These are phyloP conservation scores for Anthopleura xanthogrammica DNA, from an alignment of 92 coral and sea anemone genomes.

Conservation along the genomic window DNA sequence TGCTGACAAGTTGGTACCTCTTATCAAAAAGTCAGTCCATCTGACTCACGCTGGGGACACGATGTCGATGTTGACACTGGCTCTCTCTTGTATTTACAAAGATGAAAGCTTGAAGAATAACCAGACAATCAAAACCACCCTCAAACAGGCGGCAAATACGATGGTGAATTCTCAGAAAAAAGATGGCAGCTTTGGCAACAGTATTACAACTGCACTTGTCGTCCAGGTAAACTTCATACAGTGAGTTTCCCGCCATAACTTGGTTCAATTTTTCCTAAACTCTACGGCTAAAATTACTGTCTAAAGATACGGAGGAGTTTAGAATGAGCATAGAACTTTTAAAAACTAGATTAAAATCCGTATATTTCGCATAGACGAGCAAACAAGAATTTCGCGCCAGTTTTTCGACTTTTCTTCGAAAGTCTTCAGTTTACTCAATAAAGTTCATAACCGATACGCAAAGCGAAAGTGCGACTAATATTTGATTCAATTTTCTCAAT, in stretches of 20 bases:
- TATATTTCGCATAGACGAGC: no score
- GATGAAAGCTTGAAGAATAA: slow-evolving; percentile 6
- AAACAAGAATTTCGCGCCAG: no score
- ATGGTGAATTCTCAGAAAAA: slow-evolving; percentile 10
- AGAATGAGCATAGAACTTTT: slow-evolving; percentile 26
- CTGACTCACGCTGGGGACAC: slow-evolving; percentile 40
- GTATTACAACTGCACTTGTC: slow-evolving; percentile 38
- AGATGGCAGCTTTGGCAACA: slow-evolving; percentile 53
- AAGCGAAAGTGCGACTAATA: no score
- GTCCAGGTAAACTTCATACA: slow-evolving; percentile 21
- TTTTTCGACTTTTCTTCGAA: no score
- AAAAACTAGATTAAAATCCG: no score
- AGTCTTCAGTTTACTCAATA: no score
- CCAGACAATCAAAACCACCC: background rate
- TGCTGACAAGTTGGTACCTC: slow-evolving; percentile 7
- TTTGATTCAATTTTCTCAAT: no score
- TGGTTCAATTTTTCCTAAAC: no score
- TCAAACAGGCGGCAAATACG: background rate
- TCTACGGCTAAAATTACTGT: no score
- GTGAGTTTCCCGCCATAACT: no score
- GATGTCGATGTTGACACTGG: slow-evolving; percentile 49
- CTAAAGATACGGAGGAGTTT: slow-evolving; percentile 8
- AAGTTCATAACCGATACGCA: no score
- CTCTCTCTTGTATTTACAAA: slow-evolving; percentile 57
- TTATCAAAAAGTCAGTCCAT: background rate